These are phyloP conservation scores for Spheniscus humboldti DNA, from an alignment of 2,797 vertebrate species.

Conservation along the genomic window DNA sequence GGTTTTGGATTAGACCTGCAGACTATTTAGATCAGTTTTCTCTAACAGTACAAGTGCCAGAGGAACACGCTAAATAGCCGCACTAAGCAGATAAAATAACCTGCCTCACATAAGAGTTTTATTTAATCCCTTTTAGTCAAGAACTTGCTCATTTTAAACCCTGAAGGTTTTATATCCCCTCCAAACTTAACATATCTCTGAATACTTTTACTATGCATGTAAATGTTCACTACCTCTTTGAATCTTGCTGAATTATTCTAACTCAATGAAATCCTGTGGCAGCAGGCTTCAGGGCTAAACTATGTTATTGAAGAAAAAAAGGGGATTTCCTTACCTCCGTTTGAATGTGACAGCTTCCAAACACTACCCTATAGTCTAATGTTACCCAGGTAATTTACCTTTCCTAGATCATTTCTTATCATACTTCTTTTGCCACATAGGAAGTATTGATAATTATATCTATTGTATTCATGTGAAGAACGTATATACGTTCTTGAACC, in stretches of 20 bases:
- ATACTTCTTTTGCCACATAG: background rate
- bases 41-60: background rate
- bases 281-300: background rate
- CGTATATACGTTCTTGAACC: background rate
- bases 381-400: background rate
- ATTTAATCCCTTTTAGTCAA: background rate
- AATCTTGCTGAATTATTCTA: background rate
- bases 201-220: background rate
- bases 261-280: background rate
- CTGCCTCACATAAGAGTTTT: background rate
- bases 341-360: background rate
- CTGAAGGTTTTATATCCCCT: background rate
- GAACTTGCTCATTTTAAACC: background rate
- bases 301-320: background rate
- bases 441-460: background rate
- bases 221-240: background rate
- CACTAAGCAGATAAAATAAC: background rate
- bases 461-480: background rate
- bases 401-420: background rate
- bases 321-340: background rate
- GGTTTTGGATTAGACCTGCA: background rate
- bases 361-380: background rate
- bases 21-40: background rate
- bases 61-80: background rate
- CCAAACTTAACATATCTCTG: background rate